phyloP scores from a whole-genome alignment of 2,888 invertebrate species.

The Melieria crassipennis region DNA sequence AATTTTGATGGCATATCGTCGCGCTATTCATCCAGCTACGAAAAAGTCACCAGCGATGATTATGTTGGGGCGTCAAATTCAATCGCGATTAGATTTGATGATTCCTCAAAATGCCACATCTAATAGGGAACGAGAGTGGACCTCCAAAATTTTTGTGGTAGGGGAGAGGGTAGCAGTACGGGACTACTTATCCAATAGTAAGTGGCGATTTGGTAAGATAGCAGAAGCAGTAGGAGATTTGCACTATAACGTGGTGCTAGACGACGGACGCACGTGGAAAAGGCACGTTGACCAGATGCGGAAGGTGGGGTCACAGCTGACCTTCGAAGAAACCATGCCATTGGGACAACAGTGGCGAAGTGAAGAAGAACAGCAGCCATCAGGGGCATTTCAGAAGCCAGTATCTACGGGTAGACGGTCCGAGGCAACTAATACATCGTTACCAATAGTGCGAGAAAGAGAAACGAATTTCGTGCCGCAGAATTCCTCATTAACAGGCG shows the following conservation, averaged over 20 bases:
- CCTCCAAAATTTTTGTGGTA: conserved; percentile 22
- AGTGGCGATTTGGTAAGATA: conserved; percentile 38
- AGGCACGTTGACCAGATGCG: conserved; percentile 35
- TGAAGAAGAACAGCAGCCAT: too few species aligned
- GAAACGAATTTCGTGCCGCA: too few species aligned
- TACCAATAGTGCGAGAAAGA: too few species aligned
- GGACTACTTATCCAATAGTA: conserved; percentile 37
- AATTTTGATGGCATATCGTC: conserved; percentile 35
- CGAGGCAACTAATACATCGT: too few species aligned
- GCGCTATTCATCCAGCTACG: conserved; percentile 37
- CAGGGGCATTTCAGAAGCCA: too few species aligned
- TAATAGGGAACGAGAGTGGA: neutral
- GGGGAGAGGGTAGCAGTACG: conserved; percentile 36
- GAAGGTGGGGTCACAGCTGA: conserved; percentile 2
- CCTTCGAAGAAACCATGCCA: too few species aligned
- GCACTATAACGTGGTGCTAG: conserved; percentile 34
- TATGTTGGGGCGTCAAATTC: conserved; percentile 38
- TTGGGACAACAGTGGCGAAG: too few species aligned
- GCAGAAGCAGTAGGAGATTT: conserved; percentile 25
- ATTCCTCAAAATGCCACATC: conserved; percentile 26
- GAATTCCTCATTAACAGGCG: too few species aligned
- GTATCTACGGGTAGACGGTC: too few species aligned
- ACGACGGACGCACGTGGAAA: conserved; percentile 35
- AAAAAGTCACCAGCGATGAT: conserved; percentile 37
- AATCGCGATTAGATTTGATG: conserved; percentile 37